Evolutionary conservation across 2,797 vertebrate species (phyloP).

Genomic region (Meriones psammophilus): DNA sequence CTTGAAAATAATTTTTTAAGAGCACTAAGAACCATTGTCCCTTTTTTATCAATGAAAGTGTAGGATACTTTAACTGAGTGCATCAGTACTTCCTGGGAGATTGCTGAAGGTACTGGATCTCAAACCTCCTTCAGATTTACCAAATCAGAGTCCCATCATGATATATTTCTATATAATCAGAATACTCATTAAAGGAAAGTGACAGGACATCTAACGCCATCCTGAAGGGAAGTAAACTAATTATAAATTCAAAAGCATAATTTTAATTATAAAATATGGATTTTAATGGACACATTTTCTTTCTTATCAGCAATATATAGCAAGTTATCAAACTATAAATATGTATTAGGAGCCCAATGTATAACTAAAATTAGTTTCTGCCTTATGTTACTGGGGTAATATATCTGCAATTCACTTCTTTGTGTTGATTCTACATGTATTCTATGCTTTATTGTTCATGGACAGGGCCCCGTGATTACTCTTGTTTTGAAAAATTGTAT

Average conservation of each 20-base stretch:
- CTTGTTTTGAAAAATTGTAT: neutral
- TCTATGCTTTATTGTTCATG: neutral
- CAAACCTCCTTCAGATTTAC: neutral
- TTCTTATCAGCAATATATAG: neutral
- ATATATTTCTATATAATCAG: neutral
- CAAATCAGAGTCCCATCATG: slow-evolving; percentile 14
- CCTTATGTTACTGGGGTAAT: neutral
- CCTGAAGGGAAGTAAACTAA: neutral
- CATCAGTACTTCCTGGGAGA: neutral
- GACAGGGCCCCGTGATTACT: neutral
- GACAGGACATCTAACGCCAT: neutral
- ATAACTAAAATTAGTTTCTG: neutral
- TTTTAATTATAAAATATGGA: neutral
- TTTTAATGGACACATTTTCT: neutral
- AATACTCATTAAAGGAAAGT: neutral
- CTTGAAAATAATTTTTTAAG: neutral
- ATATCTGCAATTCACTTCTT: neutral
- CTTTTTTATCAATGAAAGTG: neutral
- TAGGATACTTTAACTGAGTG: neutral
- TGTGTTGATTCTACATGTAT: neutral
- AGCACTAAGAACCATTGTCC: no score
- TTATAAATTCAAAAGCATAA: neutral
- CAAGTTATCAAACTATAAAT: neutral
- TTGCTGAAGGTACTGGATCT: neutral
- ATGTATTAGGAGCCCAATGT: neutral